A percentile compares a stretch with the other conserved stretches of the same genome.
Evolutionary conservation across 2,888 invertebrate species (phyloP).

Genomic region (Drosophila kokeensis): DNA sequence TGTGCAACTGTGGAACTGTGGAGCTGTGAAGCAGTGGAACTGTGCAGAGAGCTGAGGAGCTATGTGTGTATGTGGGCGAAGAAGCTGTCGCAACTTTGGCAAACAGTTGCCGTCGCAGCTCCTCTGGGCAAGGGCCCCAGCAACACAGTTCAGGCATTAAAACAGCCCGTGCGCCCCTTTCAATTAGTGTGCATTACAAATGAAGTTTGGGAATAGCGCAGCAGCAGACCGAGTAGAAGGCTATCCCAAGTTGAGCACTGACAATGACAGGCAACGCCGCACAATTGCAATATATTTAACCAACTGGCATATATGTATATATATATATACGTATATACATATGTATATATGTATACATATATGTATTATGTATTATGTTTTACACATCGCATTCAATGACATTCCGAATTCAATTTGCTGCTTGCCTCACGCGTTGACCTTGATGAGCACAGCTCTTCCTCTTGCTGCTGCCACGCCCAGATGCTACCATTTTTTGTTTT

Average conservation of each 20-base stretch:
- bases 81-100: slow-evolving; percentile 32
- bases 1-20: slow-evolving; percentile 17
- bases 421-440: slow-evolving; percentile 45
- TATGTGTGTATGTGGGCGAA: slow-evolving; percentile 3
- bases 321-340: neutral
- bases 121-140: slow-evolving; percentile 41
- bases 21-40: slow-evolving; percentile 6
- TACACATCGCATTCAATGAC: slow-evolving; percentile 8
- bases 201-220: slow-evolving; percentile 77
- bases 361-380: neutral
- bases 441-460: slow-evolving; percentile 7
- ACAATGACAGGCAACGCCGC: slow-evolving; percentile 49
- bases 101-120: slow-evolving; percentile 26
- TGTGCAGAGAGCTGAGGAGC: neutral
- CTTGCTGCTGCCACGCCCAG: slow-evolving; percentile 27
- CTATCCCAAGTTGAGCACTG: slow-evolving; percentile 39
- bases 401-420: slow-evolving; percentile 52
- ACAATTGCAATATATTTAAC: slow-evolving; percentile 40
- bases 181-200: slow-evolving; percentile 80
- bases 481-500: slow-evolving; percentile 13
- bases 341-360: neutral
- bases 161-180: slow-evolving; percentile 75
- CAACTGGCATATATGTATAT: slow-evolving; percentile 17
- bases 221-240: slow-evolving; percentile 3
- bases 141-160: slow-evolving; percentile 70